These are phyloP conservation scores for Drosophila ogumai DNA, from an alignment of 1,140 invertebrate genomes.

Conservation along the genomic window DNA sequence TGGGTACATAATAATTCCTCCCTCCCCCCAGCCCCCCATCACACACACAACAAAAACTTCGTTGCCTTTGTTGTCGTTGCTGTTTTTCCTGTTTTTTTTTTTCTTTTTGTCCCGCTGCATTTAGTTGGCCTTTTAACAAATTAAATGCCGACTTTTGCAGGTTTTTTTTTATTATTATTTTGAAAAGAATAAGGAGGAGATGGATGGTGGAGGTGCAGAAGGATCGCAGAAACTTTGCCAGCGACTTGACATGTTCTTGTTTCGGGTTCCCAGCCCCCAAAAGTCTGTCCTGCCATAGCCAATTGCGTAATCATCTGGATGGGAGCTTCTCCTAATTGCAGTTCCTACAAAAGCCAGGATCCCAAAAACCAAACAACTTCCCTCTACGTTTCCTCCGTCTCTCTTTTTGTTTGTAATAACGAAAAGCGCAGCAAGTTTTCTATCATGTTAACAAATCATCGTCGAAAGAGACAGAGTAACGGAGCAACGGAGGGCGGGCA, in stretches of 20 bases:
- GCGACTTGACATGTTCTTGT: conserved; percentile 45
- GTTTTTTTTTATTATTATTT: background rate
- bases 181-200: background rate
- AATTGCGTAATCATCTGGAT: conserved; percentile 45
- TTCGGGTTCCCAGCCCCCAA: conserved; percentile 10
- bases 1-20: conserved; percentile 79
- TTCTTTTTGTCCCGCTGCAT: conserved; percentile 36
- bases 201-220: background rate
- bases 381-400: background rate
- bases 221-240: conserved; percentile 39
- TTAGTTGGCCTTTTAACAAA: conserved; percentile 80
- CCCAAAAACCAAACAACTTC: conserved; percentile 17
- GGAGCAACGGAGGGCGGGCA: conserved; percentile 4
- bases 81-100: conserved; percentile 24
- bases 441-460: conserved; percentile 83
- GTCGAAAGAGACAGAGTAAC: conserved; percentile 56
- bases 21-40: conserved; percentile 35
- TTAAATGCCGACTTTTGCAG: conserved; percentile 74
- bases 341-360: conserved; percentile 25
- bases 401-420: conserved; percentile 40
- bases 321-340: conserved; percentile 40
- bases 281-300: background rate
- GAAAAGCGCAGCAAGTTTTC: conserved; percentile 63
- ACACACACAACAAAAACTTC: conserved; percentile 22
- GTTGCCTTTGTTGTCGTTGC: conserved; percentile 36